Evolutionary conservation across 2,888 invertebrate species (phyloP).

Genomic region (Oscheius sp.): DNA sequence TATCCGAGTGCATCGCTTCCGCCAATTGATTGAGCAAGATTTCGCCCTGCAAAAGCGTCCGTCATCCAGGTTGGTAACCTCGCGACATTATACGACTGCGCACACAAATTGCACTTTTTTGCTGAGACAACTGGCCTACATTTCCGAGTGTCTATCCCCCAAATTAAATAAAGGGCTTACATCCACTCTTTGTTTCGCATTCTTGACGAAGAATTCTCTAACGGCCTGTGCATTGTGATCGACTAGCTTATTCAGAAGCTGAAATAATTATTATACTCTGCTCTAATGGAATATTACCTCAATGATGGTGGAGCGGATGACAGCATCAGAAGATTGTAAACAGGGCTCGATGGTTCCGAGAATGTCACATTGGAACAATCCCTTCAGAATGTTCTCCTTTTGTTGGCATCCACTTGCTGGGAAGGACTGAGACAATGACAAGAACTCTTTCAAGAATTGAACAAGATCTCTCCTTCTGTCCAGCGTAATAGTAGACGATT

Average conservation of each 20-base stretch:
- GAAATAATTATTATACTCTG: not conserved
- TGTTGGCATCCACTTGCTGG: conserved; percentile 96
- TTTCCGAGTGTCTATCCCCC: not conserved
- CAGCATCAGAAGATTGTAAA: conserved; percentile 79
- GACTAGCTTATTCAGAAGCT: conserved; percentile 92
- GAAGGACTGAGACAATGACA: conserved; percentile 96
- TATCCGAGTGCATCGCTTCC: conserved; percentile 95
- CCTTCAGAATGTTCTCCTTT: conserved; percentile 95
- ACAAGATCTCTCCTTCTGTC: conserved; percentile 89
- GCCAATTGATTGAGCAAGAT: conserved; percentile 89
- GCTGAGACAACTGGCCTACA: not conserved
- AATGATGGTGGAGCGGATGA: conserved; percentile 94
- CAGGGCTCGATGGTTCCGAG: conserved; percentile 66
- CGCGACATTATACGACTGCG: conserved; percentile 13
- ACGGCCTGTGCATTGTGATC: conserved; percentile 97
- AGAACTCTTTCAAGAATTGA: conserved; percentile 97
- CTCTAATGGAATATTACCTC: conserved; percentile 75
- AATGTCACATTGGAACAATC: conserved; percentile 63
- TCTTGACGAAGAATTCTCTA: conserved; percentile 93
- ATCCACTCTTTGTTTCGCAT: conserved; percentile 77
- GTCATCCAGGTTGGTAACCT: not conserved
- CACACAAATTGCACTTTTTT: conserved; percentile 2
- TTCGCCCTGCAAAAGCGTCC: conserved; percentile 80
- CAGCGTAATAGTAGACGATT: conserved; percentile 86
- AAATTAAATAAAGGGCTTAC: conserved; percentile 29